Conservation (phyloP, 2,888 invertebrate genomes). For the Catocala nupta region DNA sequence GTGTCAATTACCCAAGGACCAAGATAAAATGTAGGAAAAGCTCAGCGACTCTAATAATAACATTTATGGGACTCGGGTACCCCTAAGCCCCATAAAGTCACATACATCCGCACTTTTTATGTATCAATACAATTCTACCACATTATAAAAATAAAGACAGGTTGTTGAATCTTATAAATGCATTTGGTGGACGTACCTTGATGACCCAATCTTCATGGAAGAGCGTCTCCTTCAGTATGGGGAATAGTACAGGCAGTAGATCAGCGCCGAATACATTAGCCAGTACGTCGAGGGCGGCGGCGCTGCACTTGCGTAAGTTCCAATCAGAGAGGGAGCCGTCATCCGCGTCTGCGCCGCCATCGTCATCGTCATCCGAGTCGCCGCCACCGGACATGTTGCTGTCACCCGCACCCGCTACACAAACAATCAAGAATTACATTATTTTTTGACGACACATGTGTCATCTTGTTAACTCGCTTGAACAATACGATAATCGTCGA, state of each 20-base stretch:
- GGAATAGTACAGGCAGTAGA: constrained; percentile 96
- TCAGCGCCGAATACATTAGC: constrained; percentile 99
- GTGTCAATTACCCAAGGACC: too few species aligned
- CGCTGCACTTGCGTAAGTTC: constrained; percentile 99
- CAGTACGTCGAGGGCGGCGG: constrained; percentile 98
- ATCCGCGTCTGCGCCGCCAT: constrained; percentile 93
- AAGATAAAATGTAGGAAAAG: too few species aligned
- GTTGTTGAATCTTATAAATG: not conserved
- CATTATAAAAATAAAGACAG: too few species aligned
- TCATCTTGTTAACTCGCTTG: too few species aligned
- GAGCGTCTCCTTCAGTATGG: constrained; percentile 98
- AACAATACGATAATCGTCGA: too few species aligned
- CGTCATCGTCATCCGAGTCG: constrained; percentile 91
- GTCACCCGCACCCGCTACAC: constrained; percentile 82
- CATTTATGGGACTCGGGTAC: too few species aligned
- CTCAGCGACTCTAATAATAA: too few species aligned
- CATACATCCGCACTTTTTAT: too few species aligned
- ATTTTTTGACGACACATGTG: too few species aligned
- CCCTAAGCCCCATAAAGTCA: too few species aligned
- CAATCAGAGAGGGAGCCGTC: constrained; percentile 98
- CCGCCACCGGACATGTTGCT: constrained; percentile 87
- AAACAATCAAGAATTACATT: too few species aligned
- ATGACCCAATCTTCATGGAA: constrained; percentile 99
- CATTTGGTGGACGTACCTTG: constrained; percentile 88
- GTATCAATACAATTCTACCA: too few species aligned